Evolutionary conservation across 2,888 invertebrate genomes (phyloP).

Genomic region (Drosophila atripex): DNA sequence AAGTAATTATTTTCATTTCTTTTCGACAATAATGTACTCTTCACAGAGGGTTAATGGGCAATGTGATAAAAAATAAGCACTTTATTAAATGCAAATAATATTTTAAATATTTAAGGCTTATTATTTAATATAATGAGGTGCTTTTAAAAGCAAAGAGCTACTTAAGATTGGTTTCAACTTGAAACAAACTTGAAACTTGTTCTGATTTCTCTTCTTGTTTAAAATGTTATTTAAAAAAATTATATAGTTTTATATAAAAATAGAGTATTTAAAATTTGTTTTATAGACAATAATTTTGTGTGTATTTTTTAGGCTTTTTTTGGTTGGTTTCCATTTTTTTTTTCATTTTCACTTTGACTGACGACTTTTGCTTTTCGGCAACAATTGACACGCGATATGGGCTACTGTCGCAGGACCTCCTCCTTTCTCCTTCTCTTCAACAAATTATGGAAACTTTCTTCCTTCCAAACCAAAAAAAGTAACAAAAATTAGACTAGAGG

Average conservation of each 20-base stretch:
- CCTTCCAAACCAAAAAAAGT: not conserved
- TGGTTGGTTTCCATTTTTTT: conserved; percentile 26
- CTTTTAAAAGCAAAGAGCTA: no score
- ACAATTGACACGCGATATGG: conserved; percentile 81
- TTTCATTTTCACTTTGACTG: conserved; percentile 56
- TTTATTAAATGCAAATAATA: not conserved
- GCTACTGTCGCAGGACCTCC: not conserved
- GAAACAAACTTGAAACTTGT: no score
- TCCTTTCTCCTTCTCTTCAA: not conserved
- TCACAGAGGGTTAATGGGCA: not conserved
- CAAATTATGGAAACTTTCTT: not conserved
- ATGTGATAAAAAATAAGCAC: not conserved
- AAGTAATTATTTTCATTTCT: conserved; percentile 72
- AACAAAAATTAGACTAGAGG: conserved; percentile 5
- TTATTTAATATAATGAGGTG: no score
- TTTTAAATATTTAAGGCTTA: not conserved
- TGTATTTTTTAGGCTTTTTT: conserved; percentile 5
- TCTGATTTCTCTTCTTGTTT: no score
- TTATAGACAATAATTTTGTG: not conserved
- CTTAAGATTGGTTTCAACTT: no score
- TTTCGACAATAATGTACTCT: conserved; percentile 1
- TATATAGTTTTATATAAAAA: not conserved
- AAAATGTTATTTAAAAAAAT: not conserved
- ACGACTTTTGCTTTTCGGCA: conserved; percentile 63
- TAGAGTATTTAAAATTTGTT: not conserved